phyloP scores from a whole-genome alignment of 2,113 vertebrate species.

The Podilymbus podiceps region DNA sequence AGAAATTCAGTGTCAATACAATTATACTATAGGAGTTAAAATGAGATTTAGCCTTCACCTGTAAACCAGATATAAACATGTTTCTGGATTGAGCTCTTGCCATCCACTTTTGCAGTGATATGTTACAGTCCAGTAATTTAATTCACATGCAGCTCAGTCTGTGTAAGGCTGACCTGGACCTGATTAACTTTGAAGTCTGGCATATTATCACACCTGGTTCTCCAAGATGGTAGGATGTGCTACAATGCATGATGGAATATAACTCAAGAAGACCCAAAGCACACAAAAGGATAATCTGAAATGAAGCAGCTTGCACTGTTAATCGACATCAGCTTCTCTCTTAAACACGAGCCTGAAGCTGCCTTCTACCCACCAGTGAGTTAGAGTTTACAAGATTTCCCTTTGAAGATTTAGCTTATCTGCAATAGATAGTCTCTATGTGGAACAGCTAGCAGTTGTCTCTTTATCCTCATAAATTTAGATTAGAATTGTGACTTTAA shows the following conservation, averaged over 20 bases:
- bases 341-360: background rate
- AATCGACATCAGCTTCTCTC: background rate
- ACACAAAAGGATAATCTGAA: background rate
- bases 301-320: background rate
- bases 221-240: background rate
- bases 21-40: background rate
- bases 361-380: background rate
- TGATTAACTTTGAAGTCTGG: background rate
- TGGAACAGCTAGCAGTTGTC: background rate
- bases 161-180: background rate
- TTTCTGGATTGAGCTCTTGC: background rate
- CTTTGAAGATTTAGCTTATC: constrained; percentile 21
- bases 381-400: background rate
- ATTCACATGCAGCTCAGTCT: background rate
- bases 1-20: background rate
- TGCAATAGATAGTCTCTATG: background rate
- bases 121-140: background rate
- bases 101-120: background rate
- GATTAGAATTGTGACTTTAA: background rate
- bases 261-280: background rate
- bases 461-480: background rate
- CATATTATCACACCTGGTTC: background rate
- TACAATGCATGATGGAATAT: background rate
- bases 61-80: background rate
- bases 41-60: background rate